These are phyloP conservation scores for Halictus quadricinctus DNA, from an alignment of 2,888 invertebrate genomes.

Conservation along the genomic window DNA sequence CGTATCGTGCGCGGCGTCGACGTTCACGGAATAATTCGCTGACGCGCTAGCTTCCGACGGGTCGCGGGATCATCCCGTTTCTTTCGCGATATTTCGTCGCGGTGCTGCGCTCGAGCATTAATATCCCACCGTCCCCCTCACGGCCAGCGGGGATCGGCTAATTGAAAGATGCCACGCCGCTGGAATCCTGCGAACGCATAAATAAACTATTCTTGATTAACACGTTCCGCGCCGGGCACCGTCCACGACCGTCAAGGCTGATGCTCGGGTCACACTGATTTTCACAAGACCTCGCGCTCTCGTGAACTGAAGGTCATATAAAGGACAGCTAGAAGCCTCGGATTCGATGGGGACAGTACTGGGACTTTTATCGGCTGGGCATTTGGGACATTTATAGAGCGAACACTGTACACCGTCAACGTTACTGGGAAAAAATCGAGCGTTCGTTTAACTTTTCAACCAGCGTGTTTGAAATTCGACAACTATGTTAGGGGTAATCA, in stretches of 20 bases:
- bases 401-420: too few relatives aligned
- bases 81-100: not conserved
- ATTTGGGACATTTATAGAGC: too few relatives aligned
- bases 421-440: too few relatives aligned
- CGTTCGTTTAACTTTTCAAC: too few relatives aligned
- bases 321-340: too few relatives aligned
- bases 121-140: not conserved
- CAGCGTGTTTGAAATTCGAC: too few relatives aligned
- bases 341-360: too few relatives aligned
- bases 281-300: not conserved
- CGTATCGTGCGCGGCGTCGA: slow-evolving; percentile 42
- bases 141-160: not conserved
- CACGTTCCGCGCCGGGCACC: not conserved
- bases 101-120: not conserved
- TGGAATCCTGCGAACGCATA: not conserved
- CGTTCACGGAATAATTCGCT: slow-evolving; percentile 51
- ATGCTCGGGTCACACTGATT: not conserved
- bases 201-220: not conserved
- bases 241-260: not conserved
- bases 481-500: too few relatives aligned
- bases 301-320: too few relatives aligned
- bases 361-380: too few relatives aligned
- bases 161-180: slow-evolving; percentile 1
- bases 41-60: slow-evolving; percentile 11
- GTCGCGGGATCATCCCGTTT: slow-evolving; percentile 17